Percentiles rank a stretch among this genome's conserved stretches.
Conservation (phyloP, 2,797 vertebrate genomes). For the Lagodon rhomboides region DNA sequence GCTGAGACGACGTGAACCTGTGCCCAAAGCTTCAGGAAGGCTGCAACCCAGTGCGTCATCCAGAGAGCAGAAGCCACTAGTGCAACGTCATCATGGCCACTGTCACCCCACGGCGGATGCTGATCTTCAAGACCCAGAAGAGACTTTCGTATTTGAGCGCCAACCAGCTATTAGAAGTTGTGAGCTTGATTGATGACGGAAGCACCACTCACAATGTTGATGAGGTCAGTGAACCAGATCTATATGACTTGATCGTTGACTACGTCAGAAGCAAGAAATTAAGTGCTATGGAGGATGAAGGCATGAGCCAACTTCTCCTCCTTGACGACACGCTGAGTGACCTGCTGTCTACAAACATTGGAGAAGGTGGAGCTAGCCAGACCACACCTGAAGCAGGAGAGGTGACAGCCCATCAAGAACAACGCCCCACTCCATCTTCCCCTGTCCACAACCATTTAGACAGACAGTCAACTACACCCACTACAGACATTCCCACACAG, state of each 20-base stretch:
- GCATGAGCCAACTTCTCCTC: not conserved
- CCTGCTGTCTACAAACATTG: not conserved
- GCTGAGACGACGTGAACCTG: too few species aligned
- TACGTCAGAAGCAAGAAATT: not conserved
- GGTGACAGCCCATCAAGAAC: too few species aligned
- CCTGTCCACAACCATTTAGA: too few species aligned
- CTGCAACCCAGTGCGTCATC: not conserved
- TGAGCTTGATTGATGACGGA: not conserved
- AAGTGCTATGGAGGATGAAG: not conserved
- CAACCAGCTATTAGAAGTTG: not conserved
- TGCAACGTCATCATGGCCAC: not conserved
- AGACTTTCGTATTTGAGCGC: not conserved
- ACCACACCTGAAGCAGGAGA: too few species aligned
- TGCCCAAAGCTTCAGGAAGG: conserved; percentile 6
- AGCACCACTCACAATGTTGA: not conserved
- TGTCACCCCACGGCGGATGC: not conserved
- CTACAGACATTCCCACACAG: too few species aligned
- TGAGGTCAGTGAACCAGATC: conserved; percentile 1
- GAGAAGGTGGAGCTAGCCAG: not conserved
- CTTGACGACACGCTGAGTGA: not conserved
- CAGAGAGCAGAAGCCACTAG: not conserved
- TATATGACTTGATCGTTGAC: conserved; percentile 3
- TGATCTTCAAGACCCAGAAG: conserved; percentile 2
- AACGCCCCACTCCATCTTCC: too few species aligned
- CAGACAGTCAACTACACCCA: too few species aligned